Base-by-base conservation (phyloP, 2,888 invertebrate genomes). In the Epirrhoe tristata region DNA sequence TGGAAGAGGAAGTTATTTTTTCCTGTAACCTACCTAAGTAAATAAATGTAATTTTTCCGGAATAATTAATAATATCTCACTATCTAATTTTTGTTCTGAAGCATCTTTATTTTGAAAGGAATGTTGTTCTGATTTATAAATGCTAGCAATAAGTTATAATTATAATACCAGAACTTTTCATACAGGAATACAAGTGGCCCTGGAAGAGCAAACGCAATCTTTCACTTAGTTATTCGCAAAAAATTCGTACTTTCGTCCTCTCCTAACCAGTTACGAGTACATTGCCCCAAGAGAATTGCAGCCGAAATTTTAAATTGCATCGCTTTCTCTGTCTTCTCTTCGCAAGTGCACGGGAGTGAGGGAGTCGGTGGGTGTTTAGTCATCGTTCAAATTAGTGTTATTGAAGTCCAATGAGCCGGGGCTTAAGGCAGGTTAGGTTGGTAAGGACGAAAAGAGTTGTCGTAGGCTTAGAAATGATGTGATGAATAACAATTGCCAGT, bases 341-440 rank as follows among this genome's bases (percentile, higher is more conserved):
- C 5, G 6, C n/a, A 32, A 66, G 63, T 67, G 55, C 65, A 70
- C 71, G 68, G 12, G 88, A 72, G 79, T 57, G 81, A 91, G 71
- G 74, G 85, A 83, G 85, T 74, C 58, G 74, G 84, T 70, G 80
- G 75, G 63, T 81, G 85, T 84, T 88, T 87, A 87, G 87, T 87
- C 86, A 86, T 78, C 79, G 81, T 67, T 79, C 82, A 80, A 85
- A 86, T 86, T 84, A 83, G 81, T 80, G 79, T 86, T 24, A 88
- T 85, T 88, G 84, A 83, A 81, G 84, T 81, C 82, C 88, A 92
- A 90, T 86, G 82, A 79, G 78, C 82, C 78, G 81, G 79, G 84
- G 81, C 87, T 93, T 93, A 91, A 90, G 93, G 93, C 90, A 93
- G 93, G 93, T 93, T 91, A 89, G 88, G 91, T 91, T 90, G 84